phyloP scores from a whole-genome alignment of 2,113 vertebrate species.

The Oncorhynchus keta region DNA sequence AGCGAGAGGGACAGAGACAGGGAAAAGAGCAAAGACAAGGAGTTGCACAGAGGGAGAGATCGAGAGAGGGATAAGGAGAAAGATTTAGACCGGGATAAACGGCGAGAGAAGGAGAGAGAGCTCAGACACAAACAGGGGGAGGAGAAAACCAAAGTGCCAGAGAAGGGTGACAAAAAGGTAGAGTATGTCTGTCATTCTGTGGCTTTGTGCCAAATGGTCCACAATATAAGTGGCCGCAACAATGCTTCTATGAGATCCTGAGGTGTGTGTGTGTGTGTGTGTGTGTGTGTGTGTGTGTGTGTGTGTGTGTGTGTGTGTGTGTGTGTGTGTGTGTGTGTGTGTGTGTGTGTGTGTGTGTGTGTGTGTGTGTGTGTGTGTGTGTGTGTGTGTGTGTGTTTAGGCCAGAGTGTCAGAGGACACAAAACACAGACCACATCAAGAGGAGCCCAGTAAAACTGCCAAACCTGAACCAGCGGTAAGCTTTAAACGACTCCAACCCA shows the following conservation, averaged over 20 bases:
- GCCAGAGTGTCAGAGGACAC: conserved; percentile 52
- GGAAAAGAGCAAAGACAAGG: conserved; percentile 26
- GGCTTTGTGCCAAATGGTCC: neutral
- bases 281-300: neutral
- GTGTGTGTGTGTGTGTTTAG: conserved; percentile 36
- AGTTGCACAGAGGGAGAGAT: conserved; percentile 49
- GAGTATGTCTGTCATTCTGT: neutral
- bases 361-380: too few species aligned
- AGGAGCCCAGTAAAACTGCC: conserved; percentile 53
- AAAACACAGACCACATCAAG: conserved; percentile 37
- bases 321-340: too few species aligned
- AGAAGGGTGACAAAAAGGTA: conserved; percentile 57
- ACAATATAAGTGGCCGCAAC: neutral
- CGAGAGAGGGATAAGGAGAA: conserved; percentile 63
- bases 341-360: too few species aligned
- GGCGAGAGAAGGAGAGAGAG: conserved; percentile 32
- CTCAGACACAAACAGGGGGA: conserved; percentile 32
- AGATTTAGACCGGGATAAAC: too few species aligned
- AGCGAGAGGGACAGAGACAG: conserved; percentile 48
- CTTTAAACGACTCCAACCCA: neutral
- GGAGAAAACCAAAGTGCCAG: conserved; percentile 36
- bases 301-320: too few species aligned
- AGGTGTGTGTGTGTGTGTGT: neutral
- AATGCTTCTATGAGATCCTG: neutral
- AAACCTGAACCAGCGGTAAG: conserved; percentile 60